Evolutionary conservation across 2,113 vertebrate genomes (phyloP).

Genomic region (Macrotis lagotis): DNA sequence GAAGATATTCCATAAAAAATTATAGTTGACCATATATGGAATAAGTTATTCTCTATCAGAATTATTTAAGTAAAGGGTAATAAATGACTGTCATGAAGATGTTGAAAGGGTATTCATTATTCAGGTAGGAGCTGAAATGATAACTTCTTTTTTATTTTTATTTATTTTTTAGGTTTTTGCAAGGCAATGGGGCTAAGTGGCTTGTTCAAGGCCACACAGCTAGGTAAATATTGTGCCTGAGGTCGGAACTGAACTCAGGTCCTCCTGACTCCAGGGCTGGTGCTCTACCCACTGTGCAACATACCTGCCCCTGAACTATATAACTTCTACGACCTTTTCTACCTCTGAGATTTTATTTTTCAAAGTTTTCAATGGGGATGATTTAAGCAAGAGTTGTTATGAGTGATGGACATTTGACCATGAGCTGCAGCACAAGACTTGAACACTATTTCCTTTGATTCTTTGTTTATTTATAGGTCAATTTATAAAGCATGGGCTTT

Average conservation of each 20-base stretch:
- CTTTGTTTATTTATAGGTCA: neutral
- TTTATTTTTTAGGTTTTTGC: too few relatives aligned
- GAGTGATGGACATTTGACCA: neutral
- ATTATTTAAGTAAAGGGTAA: too few relatives aligned
- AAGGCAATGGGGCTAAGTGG: too few relatives aligned
- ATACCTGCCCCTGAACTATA: too few relatives aligned
- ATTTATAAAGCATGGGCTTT: neutral
- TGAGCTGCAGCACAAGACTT: neutral
- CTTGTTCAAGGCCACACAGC: too few relatives aligned
- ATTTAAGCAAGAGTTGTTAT: neutral
- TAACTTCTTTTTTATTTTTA: too few relatives aligned
- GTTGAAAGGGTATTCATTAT: neutral
- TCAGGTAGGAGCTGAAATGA: neutral
- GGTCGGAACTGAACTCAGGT: too few relatives aligned
- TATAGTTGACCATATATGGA: neutral
- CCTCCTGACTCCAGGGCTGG: too few relatives aligned
- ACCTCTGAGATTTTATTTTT: neutral
- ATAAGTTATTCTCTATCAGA: neutral
- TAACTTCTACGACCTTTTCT: neutral
- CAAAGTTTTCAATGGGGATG: neutral
- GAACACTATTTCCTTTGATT: neutral
- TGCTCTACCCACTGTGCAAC: too few relatives aligned
- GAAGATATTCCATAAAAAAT: neutral
- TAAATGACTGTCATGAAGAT: neutral
- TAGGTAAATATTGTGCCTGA: too few relatives aligned